Conservation (phyloP, 2,888 invertebrate species). For the Lasioglossum oenotherae region DNA sequence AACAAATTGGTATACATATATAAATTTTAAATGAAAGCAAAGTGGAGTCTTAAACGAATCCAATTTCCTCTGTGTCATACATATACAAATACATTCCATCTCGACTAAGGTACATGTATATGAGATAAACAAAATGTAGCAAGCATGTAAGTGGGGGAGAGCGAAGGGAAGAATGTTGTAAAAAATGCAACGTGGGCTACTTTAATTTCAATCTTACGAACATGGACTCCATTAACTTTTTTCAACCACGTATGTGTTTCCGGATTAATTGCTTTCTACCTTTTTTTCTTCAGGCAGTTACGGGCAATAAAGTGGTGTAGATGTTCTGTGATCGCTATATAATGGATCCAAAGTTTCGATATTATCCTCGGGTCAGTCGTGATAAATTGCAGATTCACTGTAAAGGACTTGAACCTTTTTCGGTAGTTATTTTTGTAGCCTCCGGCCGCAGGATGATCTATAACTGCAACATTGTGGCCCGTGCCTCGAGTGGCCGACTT, state of each 20-base stretch:
- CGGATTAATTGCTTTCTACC: conserved; percentile 31
- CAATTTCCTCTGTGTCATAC: not conserved
- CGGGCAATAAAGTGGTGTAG: conserved; percentile 16
- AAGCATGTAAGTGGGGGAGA: not conserved
- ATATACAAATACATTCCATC: not conserved
- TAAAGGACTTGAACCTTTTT: conserved; percentile 54
- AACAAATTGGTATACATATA: not conserved
- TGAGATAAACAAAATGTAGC: conserved; percentile 3
- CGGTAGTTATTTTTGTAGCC: conserved; percentile 42
- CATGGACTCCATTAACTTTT: conserved; percentile 22
- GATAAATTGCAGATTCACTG: conserved; percentile 61
- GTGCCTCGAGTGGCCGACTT: not conserved
- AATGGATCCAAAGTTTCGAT: conserved; percentile 39
- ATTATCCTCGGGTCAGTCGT: conserved; percentile 28
- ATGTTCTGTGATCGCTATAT: conserved; percentile 25
- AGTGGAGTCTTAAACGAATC: not conserved
- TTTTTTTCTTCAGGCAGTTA: conserved; percentile 22
- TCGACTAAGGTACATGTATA: not conserved
- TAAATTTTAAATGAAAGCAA: not conserved
- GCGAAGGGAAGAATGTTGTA: not conserved
- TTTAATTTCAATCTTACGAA: conserved; percentile 39
- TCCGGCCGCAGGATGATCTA: conserved; percentile 45
- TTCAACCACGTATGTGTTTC: conserved; percentile 21
- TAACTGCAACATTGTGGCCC: conserved; percentile 46
- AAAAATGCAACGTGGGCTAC: conserved; percentile 18